Evolutionary conservation across 2,888 invertebrate species (phyloP), one percentile per base, ranked within the genome.

Genomic region (Nephrotoma flavescens): DNA sequence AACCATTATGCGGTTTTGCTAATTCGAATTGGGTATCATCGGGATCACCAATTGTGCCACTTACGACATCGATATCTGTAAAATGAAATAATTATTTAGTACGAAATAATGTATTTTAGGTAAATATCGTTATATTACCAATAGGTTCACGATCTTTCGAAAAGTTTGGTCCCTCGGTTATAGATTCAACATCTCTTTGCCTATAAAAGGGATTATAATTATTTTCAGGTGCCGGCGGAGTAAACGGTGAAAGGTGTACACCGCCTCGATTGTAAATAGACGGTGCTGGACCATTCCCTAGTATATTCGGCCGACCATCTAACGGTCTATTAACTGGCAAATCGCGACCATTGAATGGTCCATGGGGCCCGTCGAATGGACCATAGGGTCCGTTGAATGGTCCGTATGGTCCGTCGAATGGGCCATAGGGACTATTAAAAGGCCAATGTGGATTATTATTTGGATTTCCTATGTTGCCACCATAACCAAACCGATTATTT

Each of bases 41-140:
- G n/a, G 86, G 86, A 41, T 52, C 44, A 52, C 57, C 57, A 86
- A 86, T 86, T 86, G 86, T 86, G 12, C 52, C 86, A 42, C 86
- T 86, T 57, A 86, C 42, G 15, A 57, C n/a, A 41, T 86, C 86
- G 7, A 86, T 7, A 86, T 86, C 86, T 86, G 9, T 71, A 7
- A 15, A 4, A 57, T 5, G 19, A 57, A 71, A 71, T 3, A 31
- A 47, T 57, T 4, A 3, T 19, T 31, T 31, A 31, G 31, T 31
- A 31, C 2, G 2, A 31, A 31, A 31, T 31, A 2, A 2, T 31
- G 2, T n/a, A 31, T 31, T 31, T 31, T 31, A 31, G 31, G 0
- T 31, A 31, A 31, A 15, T 31, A 11, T 71, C 2, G 19, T 3
- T 71, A 31, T 52, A 15, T 71, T 71, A 71, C 71, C 71, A 31